Evolutionary conservation across 2,797 vertebrate species (phyloP), one percentile per base, ranked within the genome.

Genomic region (Aplochiton taeniatus): DNA sequence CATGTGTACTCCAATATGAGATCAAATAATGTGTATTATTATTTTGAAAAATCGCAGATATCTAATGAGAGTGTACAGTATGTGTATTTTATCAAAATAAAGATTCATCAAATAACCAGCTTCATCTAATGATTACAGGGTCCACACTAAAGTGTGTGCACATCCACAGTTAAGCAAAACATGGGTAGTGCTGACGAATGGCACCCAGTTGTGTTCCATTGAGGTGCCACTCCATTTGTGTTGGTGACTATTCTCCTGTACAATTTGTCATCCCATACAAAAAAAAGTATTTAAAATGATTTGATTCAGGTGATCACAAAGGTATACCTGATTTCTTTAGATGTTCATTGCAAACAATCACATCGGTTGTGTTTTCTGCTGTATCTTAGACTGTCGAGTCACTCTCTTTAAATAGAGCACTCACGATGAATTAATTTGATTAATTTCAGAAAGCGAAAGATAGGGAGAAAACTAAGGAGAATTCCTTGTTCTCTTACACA

Each of bases 341-440:
- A 53, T 47, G 19, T 16, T 31, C 6, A 2, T 31, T 31, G 31
- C 31, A 31, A 31, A 31, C 31, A 31, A 31, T 31, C 31, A 31
- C 31, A 2, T 31, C 31, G 31, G 31, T 31, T 2, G 31, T 31
- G 41, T 71, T 74, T 74, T 43, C 45, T n/a, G 20, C 63, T 64
- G 68, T 55, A 68, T 76, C 52, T 52, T 16, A 11, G 52, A 58
- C 70, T 58, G 67, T n/a, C 61, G 53, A 69, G 71, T 69, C 49
- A 58, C 74, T 75, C 53, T 66, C 61, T 3, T 2, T 6, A 31
- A 31, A 78, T 61, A 69, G 62, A 62, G 73, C 69, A 57, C 59
- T 70, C 12, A 49, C 65, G 58, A 65, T 59, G 76, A 77, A 66
- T 75, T 47, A 58, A 63, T 52, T 46, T 48, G 61, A 70, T 63